Base-by-base conservation (phyloP, 2,797 vertebrate genomes). In the Mormyrops boulengeri region DNA sequence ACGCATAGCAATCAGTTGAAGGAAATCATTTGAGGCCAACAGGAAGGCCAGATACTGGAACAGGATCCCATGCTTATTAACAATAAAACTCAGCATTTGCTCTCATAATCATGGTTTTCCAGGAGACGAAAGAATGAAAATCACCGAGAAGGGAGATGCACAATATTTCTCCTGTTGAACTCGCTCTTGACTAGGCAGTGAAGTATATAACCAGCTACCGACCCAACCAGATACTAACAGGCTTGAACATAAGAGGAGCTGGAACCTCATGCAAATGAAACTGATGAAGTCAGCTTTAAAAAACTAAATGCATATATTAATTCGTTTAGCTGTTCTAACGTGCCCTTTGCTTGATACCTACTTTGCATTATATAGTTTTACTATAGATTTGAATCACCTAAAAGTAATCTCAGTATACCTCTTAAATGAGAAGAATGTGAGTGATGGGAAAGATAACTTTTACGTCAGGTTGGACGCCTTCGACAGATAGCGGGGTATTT, bases 1-100 rank as follows among this genome's bases (percentile, higher is more conserved):
- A 85, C 38, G 19, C 41, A 62, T 38, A 85, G 17, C 55, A 85
- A 41, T 87, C 62, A 87, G 57, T 47, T 4, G 57, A 85, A 34
- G 88, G 88, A 89, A 89, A 85, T 85, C n/a, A 62, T 66, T 34
- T 84, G 52, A 85, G 73, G 52, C 5, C 88, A 80, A 50, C 34
- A 44, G 73, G 52, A 73, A 19, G 52, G 73, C 9, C 34, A 84
- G 50, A 62, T 47, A 41, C 53, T 82, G 66, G 30, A 22, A 17
- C 52, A 82, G 34, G n/a, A 80, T 55, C 44, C 22, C 34, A 82
- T 80, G 69, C 30, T 47, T 55, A 84, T 53, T 38, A 82, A 34
- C 52, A 82, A 77, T 22, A 89, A 84, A n/a, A 69, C 34, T 17
- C 11, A 69, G 19, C 26, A 53, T 80, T 50, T 53, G 49, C 8